Conservation (phyloP, 2,113 vertebrate species). For the Ochotona curzoniae region DNA sequence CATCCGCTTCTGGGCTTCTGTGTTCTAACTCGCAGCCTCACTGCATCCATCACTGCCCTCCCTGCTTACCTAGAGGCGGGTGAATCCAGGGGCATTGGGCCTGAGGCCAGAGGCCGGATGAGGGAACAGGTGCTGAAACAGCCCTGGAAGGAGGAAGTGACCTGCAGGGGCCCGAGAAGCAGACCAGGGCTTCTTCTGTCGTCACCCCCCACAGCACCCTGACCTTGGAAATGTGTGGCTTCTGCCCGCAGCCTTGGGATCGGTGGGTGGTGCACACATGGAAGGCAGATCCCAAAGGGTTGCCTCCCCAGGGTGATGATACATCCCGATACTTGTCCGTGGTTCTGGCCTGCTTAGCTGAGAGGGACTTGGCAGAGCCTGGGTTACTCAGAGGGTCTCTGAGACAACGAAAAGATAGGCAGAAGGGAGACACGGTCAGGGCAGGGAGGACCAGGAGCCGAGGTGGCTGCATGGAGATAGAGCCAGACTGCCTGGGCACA, state of each 20-base stretch:
- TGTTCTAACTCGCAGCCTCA: fast-evolving
- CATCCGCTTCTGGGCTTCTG: fast-evolving
- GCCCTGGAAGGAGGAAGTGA: background rate
- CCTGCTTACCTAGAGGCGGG: background rate
- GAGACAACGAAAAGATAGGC: too few relatives aligned
- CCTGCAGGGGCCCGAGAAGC: too few relatives aligned
- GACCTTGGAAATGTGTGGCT: background rate
- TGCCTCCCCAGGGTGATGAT: background rate
- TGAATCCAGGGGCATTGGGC: fast-evolving
- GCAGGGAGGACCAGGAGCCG: background rate
- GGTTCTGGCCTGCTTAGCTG: too few relatives aligned
- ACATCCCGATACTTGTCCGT: background rate
- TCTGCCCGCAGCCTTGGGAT: fast-evolving
- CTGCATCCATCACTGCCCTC: fast-evolving
- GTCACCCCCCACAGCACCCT: background rate
- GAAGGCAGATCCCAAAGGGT: fast-evolving
- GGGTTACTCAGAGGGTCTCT: too few relatives aligned
- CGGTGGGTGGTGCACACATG: fast-evolving
- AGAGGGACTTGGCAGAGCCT: too few relatives aligned
- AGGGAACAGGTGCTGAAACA: fast-evolving
- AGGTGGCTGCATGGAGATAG: too few relatives aligned
- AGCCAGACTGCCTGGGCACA: fast-evolving
- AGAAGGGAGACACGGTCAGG: background rate
- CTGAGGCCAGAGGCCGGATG: background rate
- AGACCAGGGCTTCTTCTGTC: background rate